Evolutionary conservation across 2,113 vertebrate species (phyloP).

Genomic region (Syngnathus typhle): DNA sequence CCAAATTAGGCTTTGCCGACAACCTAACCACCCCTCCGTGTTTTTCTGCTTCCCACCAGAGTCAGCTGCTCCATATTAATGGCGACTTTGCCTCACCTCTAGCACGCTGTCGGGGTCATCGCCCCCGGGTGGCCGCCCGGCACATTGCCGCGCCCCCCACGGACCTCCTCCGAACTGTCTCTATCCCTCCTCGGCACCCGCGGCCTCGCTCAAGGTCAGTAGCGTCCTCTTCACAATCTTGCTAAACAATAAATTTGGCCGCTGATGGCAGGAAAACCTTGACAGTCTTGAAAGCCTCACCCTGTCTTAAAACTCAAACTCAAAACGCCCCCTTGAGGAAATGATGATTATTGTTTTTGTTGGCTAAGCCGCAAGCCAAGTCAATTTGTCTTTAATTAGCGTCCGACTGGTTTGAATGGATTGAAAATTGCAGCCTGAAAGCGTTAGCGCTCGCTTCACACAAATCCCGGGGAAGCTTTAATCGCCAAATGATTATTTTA

Average conservation of each 20-base stretch:
- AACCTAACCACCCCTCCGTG: too few relatives aligned
- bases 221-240: background rate
- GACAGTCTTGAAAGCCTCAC: background rate
- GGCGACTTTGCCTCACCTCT: constrained; percentile 73
- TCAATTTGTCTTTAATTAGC: background rate
- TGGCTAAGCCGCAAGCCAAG: background rate
- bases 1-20: too few relatives aligned
- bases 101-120: constrained; percentile 72
- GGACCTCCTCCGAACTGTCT: constrained; percentile 20
- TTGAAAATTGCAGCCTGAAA: background rate
- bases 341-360: background rate
- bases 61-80: constrained; percentile 72
- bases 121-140: constrained; percentile 67
- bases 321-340: background rate
- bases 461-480: background rate
- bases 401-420: background rate
- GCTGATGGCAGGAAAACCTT: background rate
- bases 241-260: too few relatives aligned
- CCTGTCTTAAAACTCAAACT: too few relatives aligned
- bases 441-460: background rate
- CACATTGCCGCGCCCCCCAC: constrained; percentile 47
- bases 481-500: background rate
- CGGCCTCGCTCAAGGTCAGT: constrained; percentile 68
- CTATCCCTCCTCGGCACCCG: constrained; percentile 48
- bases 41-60: constrained; percentile 58